Evolutionary conservation across 2,113 vertebrate genomes (phyloP), one percentile per base, ranked within the genome.

Genomic region (Coptodon bakossiorum): DNA sequence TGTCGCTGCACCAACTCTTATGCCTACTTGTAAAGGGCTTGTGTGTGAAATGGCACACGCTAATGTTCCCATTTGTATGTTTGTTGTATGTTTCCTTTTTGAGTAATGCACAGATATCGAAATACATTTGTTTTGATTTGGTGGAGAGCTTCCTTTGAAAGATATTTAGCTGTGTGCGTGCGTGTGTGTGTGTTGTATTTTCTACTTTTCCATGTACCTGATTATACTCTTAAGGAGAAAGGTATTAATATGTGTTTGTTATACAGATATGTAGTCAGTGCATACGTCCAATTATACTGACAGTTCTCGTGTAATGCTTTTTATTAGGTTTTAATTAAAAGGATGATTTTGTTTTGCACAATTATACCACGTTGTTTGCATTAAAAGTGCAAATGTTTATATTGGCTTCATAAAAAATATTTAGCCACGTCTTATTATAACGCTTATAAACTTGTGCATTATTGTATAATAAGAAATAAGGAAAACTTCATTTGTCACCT

Each of bases 1-100:
- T 99, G 98, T 93, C 98, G 98, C 93, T 99, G 98, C 97, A 99
- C 97, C 95, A 99, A 98, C 94, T 98, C 98, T 92, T 99, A 99
- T 31, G 97, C 98, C 3, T 99, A 99, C 95, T 97, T 99, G 96
- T 99, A 97, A 92, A 91, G 93, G 87, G 91, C 79, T 90, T 71
- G 66, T 84, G 73, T 89, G 71, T 82, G 9, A 54, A 13, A 5
- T 29, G 24, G 66, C 87, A 57, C 71, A 93, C 13, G 6, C 40
- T 76, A 50, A 86, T 84, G 29, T 80, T 81, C 59, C n/a, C 29
- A 63, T 91, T 81, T 90, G 81, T 92, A 83, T 40, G 61, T 66
- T 22, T 66, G 19, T 83, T 3, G 22, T 88, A 22, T 9, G 19
- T 68, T 79, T 40, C 8, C 80, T 86, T 66, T 89, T 89, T 63